Percentiles rank a stretch among this genome's conserved stretches.
These are phyloP conservation scores for Pterois miles DNA, from an alignment of 2,797 vertebrate genomes.

Conservation along the genomic window DNA sequence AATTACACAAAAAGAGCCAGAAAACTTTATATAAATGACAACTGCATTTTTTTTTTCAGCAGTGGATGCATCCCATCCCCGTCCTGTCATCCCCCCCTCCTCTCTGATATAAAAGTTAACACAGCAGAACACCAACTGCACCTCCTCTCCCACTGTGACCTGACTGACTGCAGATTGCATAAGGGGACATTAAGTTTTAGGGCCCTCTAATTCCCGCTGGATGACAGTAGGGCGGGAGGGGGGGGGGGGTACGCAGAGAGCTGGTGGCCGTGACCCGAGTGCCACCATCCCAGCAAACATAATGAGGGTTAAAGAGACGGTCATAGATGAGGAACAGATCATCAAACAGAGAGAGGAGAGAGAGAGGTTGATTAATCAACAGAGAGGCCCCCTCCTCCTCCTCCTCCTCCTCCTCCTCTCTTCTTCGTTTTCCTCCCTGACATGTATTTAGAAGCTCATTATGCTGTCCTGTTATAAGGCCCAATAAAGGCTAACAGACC, in stretches of 20 bases:
- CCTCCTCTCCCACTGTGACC: slow-evolving; percentile 65
- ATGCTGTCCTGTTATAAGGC: slow-evolving; percentile 69
- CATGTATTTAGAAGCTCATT: slow-evolving; percentile 81
- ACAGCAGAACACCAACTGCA: slow-evolving; percentile 77
- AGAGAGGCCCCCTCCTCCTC: slow-evolving; percentile 29
- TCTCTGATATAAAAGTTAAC: slow-evolving; percentile 78
- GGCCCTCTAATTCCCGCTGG: slow-evolving; percentile 71
- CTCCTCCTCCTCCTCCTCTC: neutral
- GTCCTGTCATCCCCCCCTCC: slow-evolving; percentile 9
- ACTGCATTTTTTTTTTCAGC: neutral
- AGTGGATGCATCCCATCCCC: neutral
- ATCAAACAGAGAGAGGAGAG: slow-evolving; percentile 72
- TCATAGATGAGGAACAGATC: slow-evolving; percentile 77
- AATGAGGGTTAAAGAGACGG: slow-evolving; percentile 83
- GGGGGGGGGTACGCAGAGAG: neutral
- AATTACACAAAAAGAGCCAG: neutral
- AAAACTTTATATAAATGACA: neutral
- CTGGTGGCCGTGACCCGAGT: slow-evolving; percentile 66
- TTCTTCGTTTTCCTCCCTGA: slow-evolving; percentile 50
- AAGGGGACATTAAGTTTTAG: slow-evolving; percentile 85
- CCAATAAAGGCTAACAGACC: slow-evolving; percentile 79
- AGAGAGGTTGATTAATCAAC: slow-evolving; percentile 81
- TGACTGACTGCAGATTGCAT: slow-evolving; percentile 76
- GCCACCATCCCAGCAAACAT: slow-evolving; percentile 57
- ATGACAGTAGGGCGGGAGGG: too few relatives aligned